These are phyloP conservation scores for Australoheros scitulus DNA, from an alignment of 2,113 vertebrate species.

Conservation along the genomic window DNA sequence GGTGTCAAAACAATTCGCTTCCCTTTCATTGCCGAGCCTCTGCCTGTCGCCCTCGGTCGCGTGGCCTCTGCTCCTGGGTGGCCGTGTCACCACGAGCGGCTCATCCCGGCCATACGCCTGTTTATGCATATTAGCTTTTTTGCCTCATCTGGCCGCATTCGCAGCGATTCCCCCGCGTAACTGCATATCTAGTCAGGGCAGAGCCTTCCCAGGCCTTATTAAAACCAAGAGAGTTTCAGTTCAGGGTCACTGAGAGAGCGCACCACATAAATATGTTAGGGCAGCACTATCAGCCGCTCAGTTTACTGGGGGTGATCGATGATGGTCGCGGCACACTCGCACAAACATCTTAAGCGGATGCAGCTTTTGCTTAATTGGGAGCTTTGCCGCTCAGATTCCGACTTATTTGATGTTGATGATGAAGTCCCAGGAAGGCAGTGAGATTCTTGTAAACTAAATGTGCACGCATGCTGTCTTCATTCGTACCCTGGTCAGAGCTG, in stretches of 20 bases:
- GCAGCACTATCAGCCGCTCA: slow-evolving; percentile 76
- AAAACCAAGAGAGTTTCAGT: slow-evolving; percentile 70
- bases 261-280: slow-evolving; percentile 81
- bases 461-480: slow-evolving; percentile 68
- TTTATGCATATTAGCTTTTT: slow-evolving; percentile 83
- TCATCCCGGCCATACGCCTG: slow-evolving; percentile 68
- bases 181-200: slow-evolving; percentile 41
- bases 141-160: slow-evolving; percentile 77
- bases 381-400: slow-evolving; percentile 77
- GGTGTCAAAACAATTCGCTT: slow-evolving; percentile 83
- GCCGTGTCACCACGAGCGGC: slow-evolving; percentile 71
- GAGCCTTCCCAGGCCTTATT: slow-evolving; percentile 71
- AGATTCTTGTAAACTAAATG: slow-evolving; percentile 77
- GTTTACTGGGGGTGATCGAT: slow-evolving; percentile 79
- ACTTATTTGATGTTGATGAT: slow-evolving; percentile 75
- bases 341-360: slow-evolving; percentile 83
- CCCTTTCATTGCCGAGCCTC: slow-evolving; percentile 69
- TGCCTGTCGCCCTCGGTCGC: slow-evolving; percentile 52
- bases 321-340: slow-evolving; percentile 76
- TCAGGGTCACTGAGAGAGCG: slow-evolving; percentile 75
- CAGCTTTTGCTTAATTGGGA: slow-evolving; percentile 85
- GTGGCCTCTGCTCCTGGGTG: slow-evolving; percentile 56
- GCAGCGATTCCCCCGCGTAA: slow-evolving; percentile 36
- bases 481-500: slow-evolving; percentile 70
- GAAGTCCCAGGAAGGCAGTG: slow-evolving; percentile 73